A percentile compares a stretch with the other conserved stretches of the same genome.
phyloP scores from a whole-genome alignment of 2,797 vertebrate species.

The Poeciliopsis gracilis region DNA sequence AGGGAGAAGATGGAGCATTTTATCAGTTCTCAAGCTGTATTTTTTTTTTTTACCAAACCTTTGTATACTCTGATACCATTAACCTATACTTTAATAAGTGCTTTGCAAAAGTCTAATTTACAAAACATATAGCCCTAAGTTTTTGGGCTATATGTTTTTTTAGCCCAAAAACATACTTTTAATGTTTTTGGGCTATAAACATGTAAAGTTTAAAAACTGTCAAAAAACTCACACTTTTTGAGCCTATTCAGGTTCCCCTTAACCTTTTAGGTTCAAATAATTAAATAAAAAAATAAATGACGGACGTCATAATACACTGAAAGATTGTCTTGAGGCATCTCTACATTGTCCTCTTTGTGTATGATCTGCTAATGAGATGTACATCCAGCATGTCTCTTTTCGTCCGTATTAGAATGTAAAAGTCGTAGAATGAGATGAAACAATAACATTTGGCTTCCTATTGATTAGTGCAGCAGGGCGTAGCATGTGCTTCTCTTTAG shows the following conservation, averaged over 20 bases:
- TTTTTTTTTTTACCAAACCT: no score
- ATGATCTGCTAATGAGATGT: conserved; percentile 49
- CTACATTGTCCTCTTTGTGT: conserved; percentile 5
- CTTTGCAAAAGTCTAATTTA: background rate
- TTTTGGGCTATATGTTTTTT: no score
- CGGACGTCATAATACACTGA: conserved; percentile 15
- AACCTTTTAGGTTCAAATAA: background rate
- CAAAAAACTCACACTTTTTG: background rate
- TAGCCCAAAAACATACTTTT: no score
- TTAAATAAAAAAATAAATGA: background rate
- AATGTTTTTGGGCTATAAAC: background rate
- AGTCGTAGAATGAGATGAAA: conserved; percentile 78
- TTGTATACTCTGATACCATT: background rate
- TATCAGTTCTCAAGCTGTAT: background rate
- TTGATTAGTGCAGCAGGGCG: conserved; percentile 78
- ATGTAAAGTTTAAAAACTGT: background rate
- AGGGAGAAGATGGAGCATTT: background rate
- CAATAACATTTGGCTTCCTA: conserved; percentile 81
- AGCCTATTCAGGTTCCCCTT: background rate
- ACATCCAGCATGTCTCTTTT: conserved; percentile 51
- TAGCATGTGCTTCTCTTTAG: conserved; percentile 81
- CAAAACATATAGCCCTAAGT: no score
- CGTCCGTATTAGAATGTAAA: conserved; percentile 73
- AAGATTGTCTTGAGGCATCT: conserved; percentile 14
- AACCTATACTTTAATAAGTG: background rate